phyloP scores from a whole-genome alignment of 2,888 invertebrate genomes.

The Machimus rusticus region DNA sequence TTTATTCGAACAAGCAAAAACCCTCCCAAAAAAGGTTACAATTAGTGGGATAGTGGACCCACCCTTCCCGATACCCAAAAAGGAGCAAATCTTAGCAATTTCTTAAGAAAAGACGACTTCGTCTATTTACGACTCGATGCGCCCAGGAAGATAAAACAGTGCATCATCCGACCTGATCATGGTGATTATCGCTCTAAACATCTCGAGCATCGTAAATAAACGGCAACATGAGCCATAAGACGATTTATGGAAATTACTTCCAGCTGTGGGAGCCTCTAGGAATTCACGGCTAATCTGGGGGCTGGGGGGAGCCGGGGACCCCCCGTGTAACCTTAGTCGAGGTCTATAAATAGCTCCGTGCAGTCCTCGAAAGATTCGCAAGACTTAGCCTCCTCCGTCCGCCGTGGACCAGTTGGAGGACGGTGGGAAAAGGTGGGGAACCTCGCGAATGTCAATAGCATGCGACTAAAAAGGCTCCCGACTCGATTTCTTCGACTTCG shows the following conservation, averaged over 20 bases:
- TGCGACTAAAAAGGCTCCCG: background rate
- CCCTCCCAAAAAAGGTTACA: background rate
- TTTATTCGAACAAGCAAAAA: background rate
- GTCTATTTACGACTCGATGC: background rate
- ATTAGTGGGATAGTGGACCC: background rate
- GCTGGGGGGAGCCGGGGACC: background rate
- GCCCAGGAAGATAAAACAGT: background rate
- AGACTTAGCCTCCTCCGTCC: background rate
- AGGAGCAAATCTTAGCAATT: background rate
- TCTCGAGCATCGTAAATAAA: background rate
- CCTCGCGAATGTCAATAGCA: conserved; percentile 11
- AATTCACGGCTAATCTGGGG: background rate
- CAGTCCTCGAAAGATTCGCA: background rate
- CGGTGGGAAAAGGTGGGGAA: background rate
- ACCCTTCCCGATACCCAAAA: background rate
- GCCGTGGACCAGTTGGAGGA: background rate
- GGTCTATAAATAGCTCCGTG: conserved; percentile 10
- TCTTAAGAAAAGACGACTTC: background rate
- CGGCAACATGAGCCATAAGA: background rate
- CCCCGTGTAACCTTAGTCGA: background rate
- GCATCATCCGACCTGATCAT: background rate
- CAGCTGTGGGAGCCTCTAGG: conserved; percentile 1
- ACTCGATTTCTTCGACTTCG: background rate
- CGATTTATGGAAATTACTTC: conserved; percentile 25
- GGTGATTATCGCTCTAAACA: background rate